phyloP scores from a whole-genome alignment of 2,888 invertebrate genomes.

The Ornithoptera priamus region DNA sequence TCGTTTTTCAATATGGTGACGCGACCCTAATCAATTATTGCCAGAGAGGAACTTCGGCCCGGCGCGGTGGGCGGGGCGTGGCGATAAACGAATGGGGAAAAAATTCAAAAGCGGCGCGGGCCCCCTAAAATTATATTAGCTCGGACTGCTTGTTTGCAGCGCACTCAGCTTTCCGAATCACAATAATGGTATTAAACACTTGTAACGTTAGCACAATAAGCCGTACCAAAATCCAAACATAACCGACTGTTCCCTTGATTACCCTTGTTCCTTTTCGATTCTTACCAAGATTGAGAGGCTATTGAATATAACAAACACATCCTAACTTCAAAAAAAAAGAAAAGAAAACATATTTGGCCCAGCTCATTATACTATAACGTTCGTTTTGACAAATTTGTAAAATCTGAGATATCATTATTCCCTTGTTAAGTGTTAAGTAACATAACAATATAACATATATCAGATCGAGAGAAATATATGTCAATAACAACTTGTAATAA shows the following conservation, averaged over 20 bases:
- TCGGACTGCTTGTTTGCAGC: conserved; percentile 27
- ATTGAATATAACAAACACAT: too few relatives aligned
- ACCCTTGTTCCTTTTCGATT: not conserved
- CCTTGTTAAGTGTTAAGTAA: too few relatives aligned
- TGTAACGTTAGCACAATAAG: not conserved
- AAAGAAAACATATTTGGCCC: too few relatives aligned
- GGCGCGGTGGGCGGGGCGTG: conserved; percentile 14
- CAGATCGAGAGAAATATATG: too few relatives aligned
- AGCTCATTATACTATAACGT: too few relatives aligned
- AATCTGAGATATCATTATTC: too few relatives aligned
- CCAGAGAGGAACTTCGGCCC: not conserved
- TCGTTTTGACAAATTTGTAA: too few relatives aligned
- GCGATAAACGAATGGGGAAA: conserved; percentile 19
- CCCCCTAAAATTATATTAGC: conserved; percentile 28
- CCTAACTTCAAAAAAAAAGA: too few relatives aligned
- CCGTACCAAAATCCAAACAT: not conserved
- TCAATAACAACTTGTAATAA: too few relatives aligned
- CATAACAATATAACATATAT: too few relatives aligned
- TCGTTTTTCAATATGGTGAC: conserved; percentile 12
- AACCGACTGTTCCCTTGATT: not conserved
- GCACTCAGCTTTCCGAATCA: conserved; percentile 24
- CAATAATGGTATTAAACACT: conserved; percentile 28
- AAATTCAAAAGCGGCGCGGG: conserved; percentile 22
- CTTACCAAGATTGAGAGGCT: too few relatives aligned
- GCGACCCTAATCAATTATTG: conserved; percentile 23